Base-by-base conservation (phyloP, 2,888 invertebrate species). In the Tridacna gigas region DNA sequence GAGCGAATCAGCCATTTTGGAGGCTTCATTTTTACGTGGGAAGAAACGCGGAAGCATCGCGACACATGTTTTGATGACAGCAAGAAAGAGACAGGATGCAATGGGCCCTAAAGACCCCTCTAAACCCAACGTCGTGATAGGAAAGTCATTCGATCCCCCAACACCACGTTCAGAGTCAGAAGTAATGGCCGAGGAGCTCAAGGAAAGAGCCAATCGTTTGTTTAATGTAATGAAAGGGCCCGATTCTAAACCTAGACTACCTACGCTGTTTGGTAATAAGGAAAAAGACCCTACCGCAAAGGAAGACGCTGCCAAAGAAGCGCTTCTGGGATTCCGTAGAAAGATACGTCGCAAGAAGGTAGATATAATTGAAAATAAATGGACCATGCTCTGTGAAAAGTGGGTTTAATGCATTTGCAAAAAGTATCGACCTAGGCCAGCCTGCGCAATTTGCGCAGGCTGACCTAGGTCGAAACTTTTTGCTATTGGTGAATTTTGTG, bases 1-100 rank as follows among this genome's bases (percentile, higher is more conserved):
- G 12, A 83, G 84, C 13, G 87, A 87, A 67, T 60, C 79, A 7
- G 83, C 87, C 0, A 74, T 87, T 22, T 61, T 87, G 47, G 87
- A 87, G 56, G 84, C 87, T 18, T 81, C 87, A 13, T 87, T 71
- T 28, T 69, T 61, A 0, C 28, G 67, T 2, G 76, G 80, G 2
- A 79, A 79, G 45, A 83, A 83, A 61, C 75, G 84, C 0, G 80
- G 77, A 0, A 87, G 87, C 51, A 87, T 87, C 20, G 74, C 87
- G 15, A 87, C 84, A 7, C 87, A 79, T 25, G 81, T 87, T 28
- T 77, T 87, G 18, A 66, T 87, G 81, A 78, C 77, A 28, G 77
- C 84, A 7, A 61, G 60, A 25, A 69, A 48, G 22, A 61, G 67
- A 20, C 65, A 67, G 22, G 66, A 61, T 18, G 56, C 71, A 22